These are phyloP conservation scores for Lumbricus terrestris DNA, from an alignment of 2,888 invertebrate genomes.

Conservation along the genomic window DNA sequence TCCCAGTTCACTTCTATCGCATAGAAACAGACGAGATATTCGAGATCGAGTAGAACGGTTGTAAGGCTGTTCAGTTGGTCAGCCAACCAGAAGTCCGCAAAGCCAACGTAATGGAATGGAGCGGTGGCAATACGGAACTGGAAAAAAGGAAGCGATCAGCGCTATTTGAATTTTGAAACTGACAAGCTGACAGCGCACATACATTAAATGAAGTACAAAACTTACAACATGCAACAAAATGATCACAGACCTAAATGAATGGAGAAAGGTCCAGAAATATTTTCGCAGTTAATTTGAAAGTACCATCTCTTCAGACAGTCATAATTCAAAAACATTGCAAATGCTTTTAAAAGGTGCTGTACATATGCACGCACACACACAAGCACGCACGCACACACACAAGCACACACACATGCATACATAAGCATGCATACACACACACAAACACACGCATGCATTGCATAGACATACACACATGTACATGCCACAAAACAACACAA, in stretches of 20 bases:
- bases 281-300: not conserved
- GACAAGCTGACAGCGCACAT: not conserved
- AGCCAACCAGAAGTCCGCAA: slow-evolving; percentile 98
- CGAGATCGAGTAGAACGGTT: slow-evolving; percentile 86
- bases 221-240: not conserved
- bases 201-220: not conserved
- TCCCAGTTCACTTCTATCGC: slow-evolving; percentile 61
- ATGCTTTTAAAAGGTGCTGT: not conserved
- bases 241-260: not conserved
- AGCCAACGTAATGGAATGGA: slow-evolving; percentile 88
- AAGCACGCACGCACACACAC: no score
- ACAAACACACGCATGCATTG: no score
- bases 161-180: no score
- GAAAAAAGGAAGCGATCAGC: slow-evolving; percentile 26
- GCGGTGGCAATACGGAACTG: slow-evolving; percentile 71
- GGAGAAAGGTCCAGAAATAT: not conserved
- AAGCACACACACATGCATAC: no score
- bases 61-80: slow-evolving; percentile 93
- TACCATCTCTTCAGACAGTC: not conserved
- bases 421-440: not conserved
- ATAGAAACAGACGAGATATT: slow-evolving; percentile 88
- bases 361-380: not conserved
- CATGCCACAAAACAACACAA: no score
- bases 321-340: not conserved
- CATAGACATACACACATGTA: no score